These are phyloP conservation scores for Brachystomella parvula DNA, from an alignment of 1,140 invertebrate genomes.

Conservation along the genomic window DNA sequence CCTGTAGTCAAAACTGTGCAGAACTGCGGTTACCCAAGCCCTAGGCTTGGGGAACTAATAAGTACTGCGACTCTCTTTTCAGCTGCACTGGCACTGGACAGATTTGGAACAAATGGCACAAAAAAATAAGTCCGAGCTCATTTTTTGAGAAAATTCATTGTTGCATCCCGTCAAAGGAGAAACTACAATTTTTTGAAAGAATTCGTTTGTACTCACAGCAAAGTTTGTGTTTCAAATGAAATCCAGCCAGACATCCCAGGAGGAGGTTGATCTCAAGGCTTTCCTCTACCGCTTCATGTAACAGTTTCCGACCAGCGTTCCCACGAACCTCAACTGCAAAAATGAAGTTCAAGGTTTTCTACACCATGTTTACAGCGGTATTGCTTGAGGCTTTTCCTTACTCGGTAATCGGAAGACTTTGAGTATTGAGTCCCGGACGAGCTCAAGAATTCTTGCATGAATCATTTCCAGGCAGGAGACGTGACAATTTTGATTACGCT, in stretches of 20 bases:
- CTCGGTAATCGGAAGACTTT: neutral
- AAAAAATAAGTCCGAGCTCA: neutral
- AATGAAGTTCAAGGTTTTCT: neutral
- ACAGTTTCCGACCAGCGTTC: neutral
- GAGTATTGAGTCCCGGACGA: constrained; percentile 1
- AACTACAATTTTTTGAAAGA: neutral
- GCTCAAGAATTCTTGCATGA: neutral
- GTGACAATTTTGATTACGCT: neutral
- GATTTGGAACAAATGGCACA: neutral
- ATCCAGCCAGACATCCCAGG: constrained; percentile 6
- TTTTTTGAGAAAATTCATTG: neutral
- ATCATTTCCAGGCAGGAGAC: neutral
- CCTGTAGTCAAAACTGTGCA: too few species aligned
- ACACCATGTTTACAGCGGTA: neutral
- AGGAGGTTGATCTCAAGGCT: constrained; percentile 1
- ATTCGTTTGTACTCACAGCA: neutral
- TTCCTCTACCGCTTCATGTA: neutral
- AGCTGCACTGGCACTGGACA: too few species aligned
- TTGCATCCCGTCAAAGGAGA: too few species aligned
- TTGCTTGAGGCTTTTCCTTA: constrained; percentile 7
- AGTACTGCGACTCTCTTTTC: too few species aligned
- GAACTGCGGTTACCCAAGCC: too few species aligned
- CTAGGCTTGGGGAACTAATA: too few species aligned
- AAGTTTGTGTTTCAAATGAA: neutral
- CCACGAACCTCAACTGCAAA: neutral